Base-by-base conservation (phyloP, 2,888 invertebrate genomes). In the Stenichneumon culpator region DNA sequence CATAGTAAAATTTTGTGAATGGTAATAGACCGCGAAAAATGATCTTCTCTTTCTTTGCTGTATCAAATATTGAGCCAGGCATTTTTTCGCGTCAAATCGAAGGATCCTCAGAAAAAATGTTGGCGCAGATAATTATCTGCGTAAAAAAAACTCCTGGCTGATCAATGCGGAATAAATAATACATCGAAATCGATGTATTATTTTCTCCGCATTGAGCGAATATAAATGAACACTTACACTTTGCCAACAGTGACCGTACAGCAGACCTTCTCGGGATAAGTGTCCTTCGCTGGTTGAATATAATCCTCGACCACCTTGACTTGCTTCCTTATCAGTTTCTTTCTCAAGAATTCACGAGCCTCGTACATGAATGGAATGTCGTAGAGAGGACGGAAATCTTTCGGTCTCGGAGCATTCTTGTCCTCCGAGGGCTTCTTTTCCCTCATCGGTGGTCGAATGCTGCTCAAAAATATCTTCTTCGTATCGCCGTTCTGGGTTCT, bases 351-450 rank as follows among this genome's bases (percentile, higher is more conserved):
- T 94, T 99, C 99, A 75, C 99, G 96, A 0, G 99, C 99, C 94
- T 99, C 99, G 93, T 97, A 99, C 98, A 99, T 98, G 96, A 98
- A 99, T 1, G 99, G 99, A 92, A 99, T 97, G 93, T 99, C 99
- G 93, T 99, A 99, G 0, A 99, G 95, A 0, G 99, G 98, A 90
- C 98, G 97, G 93, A 96, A 97, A 86, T 96, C 96, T 94, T 97
- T 97, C 3, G 96, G 95, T 86, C 96, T 95, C 16, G 96, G 96
- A 0, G 96, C 94, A n/a, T 95, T 94, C 90, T 97, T 97, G 89
- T 96, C 96, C 73, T 97, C 97, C 6, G 86, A 78, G 19, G 94
- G 92, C 93, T 92, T 92, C 69, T 92, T 92, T 72, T 97, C 98
- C 94, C 98, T 96, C 52, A 99, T 99, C 32, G 99, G 99, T 73